phyloP scores from a whole-genome alignment of 1,140 invertebrate species.

The Cryptotermes secundus region DNA sequence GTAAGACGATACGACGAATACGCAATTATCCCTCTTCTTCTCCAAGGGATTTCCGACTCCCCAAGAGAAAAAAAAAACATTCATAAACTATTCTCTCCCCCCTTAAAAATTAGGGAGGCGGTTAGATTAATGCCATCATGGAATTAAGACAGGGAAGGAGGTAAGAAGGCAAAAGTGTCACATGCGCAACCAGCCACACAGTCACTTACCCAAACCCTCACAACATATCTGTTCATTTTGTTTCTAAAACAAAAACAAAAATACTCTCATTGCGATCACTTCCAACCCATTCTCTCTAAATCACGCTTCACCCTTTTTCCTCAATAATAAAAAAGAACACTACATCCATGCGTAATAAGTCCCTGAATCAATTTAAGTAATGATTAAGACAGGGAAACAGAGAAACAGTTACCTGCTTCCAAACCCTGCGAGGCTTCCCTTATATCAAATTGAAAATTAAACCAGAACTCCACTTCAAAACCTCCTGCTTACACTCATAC shows the following conservation, averaged over 20 bases:
- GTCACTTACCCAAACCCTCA: not conserved
- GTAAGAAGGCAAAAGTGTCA: slow-evolving; percentile 26
- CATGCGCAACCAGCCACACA: slow-evolving; percentile 4
- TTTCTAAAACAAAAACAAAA: slow-evolving; percentile 13
- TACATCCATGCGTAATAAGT: slow-evolving; percentile 25
- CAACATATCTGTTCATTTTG: not conserved
- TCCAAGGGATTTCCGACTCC: slow-evolving; percentile 14
- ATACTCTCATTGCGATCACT: not conserved
- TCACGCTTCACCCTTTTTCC: slow-evolving; percentile 1
- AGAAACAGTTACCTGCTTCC: not conserved
- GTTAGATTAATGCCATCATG: slow-evolving; percentile 34
- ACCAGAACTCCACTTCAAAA: not conserved
- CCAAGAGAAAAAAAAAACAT: slow-evolving; percentile 16
- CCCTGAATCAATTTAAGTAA: slow-evolving; percentile 30
- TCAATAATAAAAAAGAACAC: slow-evolving; percentile 22
- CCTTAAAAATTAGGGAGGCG: slow-evolving; percentile 25
- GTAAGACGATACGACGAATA: slow-evolving; percentile 36
- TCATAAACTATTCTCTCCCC: slow-evolving; percentile 29
- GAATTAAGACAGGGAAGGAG: slow-evolving; percentile 34
- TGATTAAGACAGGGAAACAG: slow-evolving; percentile 13
- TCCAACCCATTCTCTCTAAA: slow-evolving; percentile 1
- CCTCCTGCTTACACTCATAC: not conserved
- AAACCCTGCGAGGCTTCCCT: slow-evolving; percentile 8
- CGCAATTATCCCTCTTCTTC: slow-evolving; percentile 26
- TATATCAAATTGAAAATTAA: slow-evolving; percentile 23